phyloP scores from a whole-genome alignment of 2,113 vertebrate genomes.

The Rutilus rutilus region DNA sequence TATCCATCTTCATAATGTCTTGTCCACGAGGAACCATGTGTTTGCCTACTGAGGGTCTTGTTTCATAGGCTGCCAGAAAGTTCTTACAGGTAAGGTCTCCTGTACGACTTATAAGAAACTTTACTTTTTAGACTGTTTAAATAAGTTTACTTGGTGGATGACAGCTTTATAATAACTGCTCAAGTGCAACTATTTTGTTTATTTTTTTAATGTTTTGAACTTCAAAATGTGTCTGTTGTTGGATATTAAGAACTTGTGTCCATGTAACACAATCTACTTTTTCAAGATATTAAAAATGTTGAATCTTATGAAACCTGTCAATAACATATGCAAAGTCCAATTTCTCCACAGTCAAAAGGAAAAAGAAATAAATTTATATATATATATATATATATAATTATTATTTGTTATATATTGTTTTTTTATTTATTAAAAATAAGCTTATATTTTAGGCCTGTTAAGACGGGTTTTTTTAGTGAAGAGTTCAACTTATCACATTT shows the following conservation, averaged over 20 bases:
- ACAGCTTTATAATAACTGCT: neutral
- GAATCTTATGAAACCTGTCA: neutral
- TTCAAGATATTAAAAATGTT: neutral
- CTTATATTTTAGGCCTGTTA: too few relatives aligned
- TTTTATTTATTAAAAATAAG: too few relatives aligned
- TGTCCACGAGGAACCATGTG: conserved; percentile 5
- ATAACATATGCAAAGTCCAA: neutral
- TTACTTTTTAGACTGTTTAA: neutral
- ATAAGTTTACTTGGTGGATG: neutral
- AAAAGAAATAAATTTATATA: too few relatives aligned
- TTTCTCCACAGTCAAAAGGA: neutral
- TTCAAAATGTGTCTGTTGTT: neutral
- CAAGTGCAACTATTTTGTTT: neutral
- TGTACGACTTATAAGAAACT: neutral
- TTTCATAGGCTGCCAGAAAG: conserved; percentile 15
- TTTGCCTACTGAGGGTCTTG: conserved; percentile 13
- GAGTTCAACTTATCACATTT: too few relatives aligned
- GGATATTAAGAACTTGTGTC: neutral
- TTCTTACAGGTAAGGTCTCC: conserved; percentile 18
- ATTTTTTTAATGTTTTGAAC: neutral
- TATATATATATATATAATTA: too few relatives aligned
- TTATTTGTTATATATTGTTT: too few relatives aligned
- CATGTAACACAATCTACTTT: neutral
- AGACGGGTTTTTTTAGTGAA: too few relatives aligned
- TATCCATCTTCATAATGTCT: conserved; percentile 10